Percentiles rank a stretch among this genome's conserved stretches.
phyloP scores from a whole-genome alignment of 2,113 vertebrate genomes.

The Percina caprodes region DNA sequence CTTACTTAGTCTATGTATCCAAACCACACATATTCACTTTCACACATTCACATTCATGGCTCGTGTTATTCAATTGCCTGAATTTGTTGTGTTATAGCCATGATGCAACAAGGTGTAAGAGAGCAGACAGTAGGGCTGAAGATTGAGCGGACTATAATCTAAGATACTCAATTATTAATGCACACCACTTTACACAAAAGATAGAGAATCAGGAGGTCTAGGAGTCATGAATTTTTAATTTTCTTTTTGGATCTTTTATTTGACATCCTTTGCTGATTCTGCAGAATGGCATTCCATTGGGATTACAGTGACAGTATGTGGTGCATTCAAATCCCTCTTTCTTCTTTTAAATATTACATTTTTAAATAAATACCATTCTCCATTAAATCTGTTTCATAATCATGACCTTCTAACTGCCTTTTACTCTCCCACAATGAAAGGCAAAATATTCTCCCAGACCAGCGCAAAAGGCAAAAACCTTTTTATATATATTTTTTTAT shows the following conservation, averaged over 20 bases:
- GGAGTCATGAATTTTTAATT: constrained; percentile 63
- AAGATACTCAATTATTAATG: constrained; percentile 64
- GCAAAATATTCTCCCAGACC: not conserved
- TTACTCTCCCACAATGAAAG: not conserved
- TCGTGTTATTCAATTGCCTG: not conserved
- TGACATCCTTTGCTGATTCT: constrained; percentile 36
- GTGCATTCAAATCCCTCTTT: constrained; percentile 1
- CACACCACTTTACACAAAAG: constrained; percentile 60
- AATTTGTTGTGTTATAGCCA: not conserved
- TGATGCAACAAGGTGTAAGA: constrained; percentile 51
- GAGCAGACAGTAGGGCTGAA: constrained; percentile 13
- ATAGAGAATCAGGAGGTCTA: constrained; percentile 40
- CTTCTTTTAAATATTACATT: constrained; percentile 15
- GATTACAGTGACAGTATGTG: not conserved
- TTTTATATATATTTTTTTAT: not conserved
- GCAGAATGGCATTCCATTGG: constrained; percentile 13
- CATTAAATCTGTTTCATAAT: constrained; percentile 29
- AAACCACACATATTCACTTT: not conserved
- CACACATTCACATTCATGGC: constrained; percentile 1
- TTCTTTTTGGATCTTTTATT: constrained; percentile 53
- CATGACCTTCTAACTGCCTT: constrained; percentile 12
- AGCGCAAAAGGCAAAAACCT: not conserved
- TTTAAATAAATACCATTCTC: not conserved
- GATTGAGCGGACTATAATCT: constrained; percentile 57
- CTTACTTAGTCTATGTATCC: not conserved